Conservation (phyloP, 2,113 vertebrate species). For the Phasianus colchicus region DNA sequence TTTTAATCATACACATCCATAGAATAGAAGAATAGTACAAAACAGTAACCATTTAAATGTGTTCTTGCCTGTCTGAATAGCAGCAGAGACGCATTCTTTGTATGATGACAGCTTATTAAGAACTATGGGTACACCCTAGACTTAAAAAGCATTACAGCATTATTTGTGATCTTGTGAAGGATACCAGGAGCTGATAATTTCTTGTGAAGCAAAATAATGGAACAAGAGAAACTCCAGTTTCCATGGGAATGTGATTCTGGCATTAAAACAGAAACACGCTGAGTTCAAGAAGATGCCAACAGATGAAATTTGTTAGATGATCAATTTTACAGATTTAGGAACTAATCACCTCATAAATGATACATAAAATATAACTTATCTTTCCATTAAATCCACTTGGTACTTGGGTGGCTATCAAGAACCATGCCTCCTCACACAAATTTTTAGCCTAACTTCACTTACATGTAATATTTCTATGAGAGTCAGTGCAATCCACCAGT, state of each 20-base stretch:
- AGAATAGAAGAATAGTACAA: not conserved
- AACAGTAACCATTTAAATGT: not conserved
- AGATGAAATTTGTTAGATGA: not conserved
- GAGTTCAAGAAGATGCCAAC: not conserved
- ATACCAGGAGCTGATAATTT: not conserved
- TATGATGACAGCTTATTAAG: not conserved
- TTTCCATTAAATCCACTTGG: not conserved
- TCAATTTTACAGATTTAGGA: not conserved
- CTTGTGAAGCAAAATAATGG: not conserved
- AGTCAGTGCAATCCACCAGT: not conserved
- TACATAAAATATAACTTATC: not conserved
- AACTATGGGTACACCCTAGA: not conserved
- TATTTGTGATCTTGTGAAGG: not conserved
- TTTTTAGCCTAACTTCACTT: not conserved
- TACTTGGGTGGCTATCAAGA: not conserved
- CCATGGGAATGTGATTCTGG: not conserved
- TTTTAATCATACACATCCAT: not conserved
- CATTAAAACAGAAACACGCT: not conserved
- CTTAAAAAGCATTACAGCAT: not conserved
- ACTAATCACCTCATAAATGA: not conserved
- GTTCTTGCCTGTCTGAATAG: not conserved
- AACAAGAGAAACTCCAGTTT: not conserved
- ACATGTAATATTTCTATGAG: not conserved
- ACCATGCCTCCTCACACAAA: not conserved
- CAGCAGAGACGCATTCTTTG: not conserved